Evolutionary conservation across 2,797 vertebrate genomes (phyloP), one percentile per base, ranked within the genome.

Genomic region (Cynodonichthys magdalenae): DNA sequence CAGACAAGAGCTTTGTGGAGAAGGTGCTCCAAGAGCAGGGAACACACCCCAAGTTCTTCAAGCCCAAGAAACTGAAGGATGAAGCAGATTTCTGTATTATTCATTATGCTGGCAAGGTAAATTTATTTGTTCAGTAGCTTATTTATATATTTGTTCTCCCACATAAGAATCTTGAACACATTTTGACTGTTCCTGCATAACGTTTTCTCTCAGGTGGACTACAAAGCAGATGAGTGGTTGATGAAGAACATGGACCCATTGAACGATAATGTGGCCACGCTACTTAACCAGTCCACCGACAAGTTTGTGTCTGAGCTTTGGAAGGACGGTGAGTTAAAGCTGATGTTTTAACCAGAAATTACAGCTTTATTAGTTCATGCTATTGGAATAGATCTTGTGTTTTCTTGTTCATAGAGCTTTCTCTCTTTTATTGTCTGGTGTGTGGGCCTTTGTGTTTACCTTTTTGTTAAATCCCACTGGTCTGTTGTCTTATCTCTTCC

Each of bases 181-280:
- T 39, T 12, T 39, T 14, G 36, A 27, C 41, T 5, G 0, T 20
- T 29, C 20, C 29, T 59, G 18, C 18, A 20, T 63, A 0, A 1
- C 63, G 15, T 34, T n/a, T 2, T 50, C 62, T 28, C 24, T 24
- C 86, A 99, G 97, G 97, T 99, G 89, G 97, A 99, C 77, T 99
- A 99, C 85, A 99, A 99, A 81, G 97, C 97, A 0, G 97, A 96
- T 0, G 96, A 97, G 81, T 99, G 97, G 97, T 91, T 99, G 86
- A 98, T 98, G 96, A 99, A 99, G 92, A 99, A 99, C 92, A 99
- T 99, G 97, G 97, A 99, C 82, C 97, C 97, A 0, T 87, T 99
- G 85, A 99, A 99, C 0, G 97, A 99, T 84, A 99, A 98, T 44
- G 94, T 99, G 6, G 95, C 97, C 29, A 88, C 96, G 0, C 93